Conservation (phyloP, 2,888 invertebrate genomes). For the Ormyrus pomaceus region DNA sequence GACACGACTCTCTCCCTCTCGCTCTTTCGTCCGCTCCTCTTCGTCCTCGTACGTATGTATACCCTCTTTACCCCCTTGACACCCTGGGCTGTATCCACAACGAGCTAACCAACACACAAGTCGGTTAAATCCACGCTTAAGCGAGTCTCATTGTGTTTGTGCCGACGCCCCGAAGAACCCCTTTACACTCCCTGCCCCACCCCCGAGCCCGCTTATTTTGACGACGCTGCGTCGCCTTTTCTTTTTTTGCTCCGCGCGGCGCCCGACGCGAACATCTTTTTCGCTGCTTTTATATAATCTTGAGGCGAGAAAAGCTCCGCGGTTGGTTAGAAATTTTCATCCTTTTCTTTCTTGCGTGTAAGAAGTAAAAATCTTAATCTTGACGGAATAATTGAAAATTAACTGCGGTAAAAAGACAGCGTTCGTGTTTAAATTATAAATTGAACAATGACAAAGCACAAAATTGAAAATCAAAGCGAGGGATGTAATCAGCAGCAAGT, state of each 20-base stretch:
- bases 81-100: constrained; percentile 66
- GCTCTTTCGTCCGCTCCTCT: constrained; percentile 34
- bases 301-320: neutral
- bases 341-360: too few species aligned
- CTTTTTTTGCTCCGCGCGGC: neutral
- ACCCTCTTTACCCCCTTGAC: constrained; percentile 52
- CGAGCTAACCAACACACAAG: constrained; percentile 69
- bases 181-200: neutral
- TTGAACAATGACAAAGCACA: too few species aligned
- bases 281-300: constrained; percentile 37
- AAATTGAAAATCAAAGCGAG: too few species aligned
- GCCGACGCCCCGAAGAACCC: constrained; percentile 49
- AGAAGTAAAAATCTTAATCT: too few species aligned
- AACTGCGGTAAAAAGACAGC: too few species aligned
- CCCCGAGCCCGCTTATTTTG: neutral
- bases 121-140: constrained; percentile 67
- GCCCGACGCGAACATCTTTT: constrained; percentile 18
- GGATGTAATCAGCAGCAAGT: neutral
- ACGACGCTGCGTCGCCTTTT: constrained; percentile 4
- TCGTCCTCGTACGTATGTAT: neutral
- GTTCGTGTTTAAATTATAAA: too few species aligned
- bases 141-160: constrained; percentile 66
- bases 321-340: too few species aligned
- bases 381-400: too few species aligned
- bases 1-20: constrained; percentile 58